A percentile compares a stretch with the other conserved stretches of the same genome.
phyloP scores from a whole-genome alignment of 2,113 vertebrate species.

The Mormyrus iriodes region DNA sequence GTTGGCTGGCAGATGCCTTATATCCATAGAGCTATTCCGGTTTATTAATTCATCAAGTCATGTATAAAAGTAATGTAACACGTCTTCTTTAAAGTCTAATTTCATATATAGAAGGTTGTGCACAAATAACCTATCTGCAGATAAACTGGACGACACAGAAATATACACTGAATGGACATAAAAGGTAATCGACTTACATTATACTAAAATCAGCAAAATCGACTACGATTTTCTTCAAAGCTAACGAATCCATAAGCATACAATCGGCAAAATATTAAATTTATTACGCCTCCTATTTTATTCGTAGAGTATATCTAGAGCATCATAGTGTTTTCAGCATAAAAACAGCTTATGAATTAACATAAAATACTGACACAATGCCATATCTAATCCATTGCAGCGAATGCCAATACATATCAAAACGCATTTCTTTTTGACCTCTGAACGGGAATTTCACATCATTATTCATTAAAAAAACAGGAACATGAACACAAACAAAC shows the following conservation, averaged over 20 bases:
- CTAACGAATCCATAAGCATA: neutral
- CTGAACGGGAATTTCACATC: neutral
- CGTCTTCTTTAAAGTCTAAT: neutral
- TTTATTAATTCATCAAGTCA: neutral
- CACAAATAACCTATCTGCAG: neutral
- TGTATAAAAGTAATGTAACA: neutral
- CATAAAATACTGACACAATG: neutral
- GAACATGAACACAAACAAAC: neutral
- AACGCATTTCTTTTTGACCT: neutral
- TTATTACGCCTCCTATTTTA: neutral
- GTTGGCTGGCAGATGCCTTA: neutral
- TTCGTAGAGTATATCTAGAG: neutral
- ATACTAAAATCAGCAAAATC: neutral
- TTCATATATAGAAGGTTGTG: neutral
- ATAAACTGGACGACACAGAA: neutral
- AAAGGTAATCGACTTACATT: neutral
- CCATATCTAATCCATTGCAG: neutral
- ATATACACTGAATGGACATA: neutral
- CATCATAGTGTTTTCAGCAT: neutral
- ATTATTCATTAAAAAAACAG: neutral
- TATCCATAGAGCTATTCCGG: neutral
- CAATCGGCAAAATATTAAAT: neutral
- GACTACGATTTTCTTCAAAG: neutral
- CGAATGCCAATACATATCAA: neutral
- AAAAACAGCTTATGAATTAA: neutral